Evolutionary conservation across 1,140 invertebrate species (phyloP), one percentile per base, ranked within the genome.

Genomic region (Hirudo medicinalis): DNA sequence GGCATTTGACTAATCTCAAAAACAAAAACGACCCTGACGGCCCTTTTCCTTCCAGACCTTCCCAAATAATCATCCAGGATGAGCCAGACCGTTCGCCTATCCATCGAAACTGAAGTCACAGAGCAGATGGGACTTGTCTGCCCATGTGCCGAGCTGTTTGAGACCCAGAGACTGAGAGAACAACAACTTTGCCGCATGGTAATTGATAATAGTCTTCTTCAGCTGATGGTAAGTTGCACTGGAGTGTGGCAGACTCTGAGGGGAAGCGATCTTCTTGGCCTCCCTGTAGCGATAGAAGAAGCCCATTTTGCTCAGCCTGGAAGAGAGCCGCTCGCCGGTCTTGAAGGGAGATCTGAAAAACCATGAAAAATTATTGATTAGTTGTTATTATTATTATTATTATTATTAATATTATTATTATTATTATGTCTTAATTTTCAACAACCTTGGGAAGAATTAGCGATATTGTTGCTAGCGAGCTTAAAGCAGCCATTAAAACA

Each of bases 241-340:
- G 67, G 6, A 3, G 27, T 36, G 29, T 20, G 40, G 32, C 67
- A 68, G 67, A 27, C 20, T 6, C 13, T 40, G 67, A 25, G 22
- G 36, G 19, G 25, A 8, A 15, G 57, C 19, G 9, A 40, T 19
- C 36, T 71, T 67, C 8, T 53, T 66, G 22, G 74, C 17, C 25
- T 71, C 60, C 32, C 53, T 8, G 69, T 71, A 75, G 19, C 72
- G 55, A 55, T 67, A 32, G 32, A 71, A 43, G 43, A 75, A 75
- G 25, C 72, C 74, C 57, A 67, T 54, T 36, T 75, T 75, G 67
- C 72, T 67, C 54, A 75, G 69, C 53, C 72, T 68, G 60, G 72
- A 74, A 19, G 74, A 54, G 6, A 54, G n/a, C 19, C 27, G 29
- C 15, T 68, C 67, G 27, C 69, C 69, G 5, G 72, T 73, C 20